phyloP scores from a whole-genome alignment of 2,797 vertebrate genomes.

The Sphaeramia orbicularis region DNA sequence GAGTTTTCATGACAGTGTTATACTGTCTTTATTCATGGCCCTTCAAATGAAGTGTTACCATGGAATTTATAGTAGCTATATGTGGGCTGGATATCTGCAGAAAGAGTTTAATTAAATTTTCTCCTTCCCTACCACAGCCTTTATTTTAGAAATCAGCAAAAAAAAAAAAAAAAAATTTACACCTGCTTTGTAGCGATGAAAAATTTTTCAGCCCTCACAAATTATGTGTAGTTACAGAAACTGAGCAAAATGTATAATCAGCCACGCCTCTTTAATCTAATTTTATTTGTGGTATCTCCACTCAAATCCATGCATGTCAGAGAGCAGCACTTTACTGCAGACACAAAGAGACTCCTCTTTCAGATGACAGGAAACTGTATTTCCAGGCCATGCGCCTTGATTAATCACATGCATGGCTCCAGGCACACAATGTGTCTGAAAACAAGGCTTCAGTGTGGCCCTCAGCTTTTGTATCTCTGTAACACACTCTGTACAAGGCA shows the following conservation, averaged over 20 bases:
- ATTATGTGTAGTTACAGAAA: constrained; percentile 37
- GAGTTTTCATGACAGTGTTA: constrained; percentile 20
- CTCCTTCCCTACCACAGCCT: constrained; percentile 57
- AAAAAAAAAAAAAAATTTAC: background rate
- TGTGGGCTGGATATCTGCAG: constrained; percentile 64
- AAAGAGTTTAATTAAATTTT: constrained; percentile 63
- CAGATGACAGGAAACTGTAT: constrained; percentile 59
- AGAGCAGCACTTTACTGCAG: constrained; percentile 22
- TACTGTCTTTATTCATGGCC: constrained; percentile 26
- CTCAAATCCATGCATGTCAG: constrained; percentile 25
- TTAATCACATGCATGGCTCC: constrained; percentile 49
- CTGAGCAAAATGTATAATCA: constrained; percentile 4
- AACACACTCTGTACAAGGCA: constrained; percentile 26
- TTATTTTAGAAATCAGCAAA: constrained; percentile 49
- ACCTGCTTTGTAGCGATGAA: constrained; percentile 20
- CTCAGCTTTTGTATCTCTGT: constrained; percentile 51
- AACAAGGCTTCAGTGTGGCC: constrained; percentile 39
- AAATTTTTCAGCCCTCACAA: constrained; percentile 2
- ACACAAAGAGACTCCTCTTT: constrained; percentile 47
- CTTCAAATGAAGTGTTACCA: constrained; percentile 59
- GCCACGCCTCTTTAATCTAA: constrained; percentile 37
- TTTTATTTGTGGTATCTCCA: constrained; percentile 39
- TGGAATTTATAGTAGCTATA: constrained; percentile 57
- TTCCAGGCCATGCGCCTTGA: constrained; percentile 51
- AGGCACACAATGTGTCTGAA: constrained; percentile 29